Base-by-base conservation (phyloP, 2,888 invertebrate species). In the Eudemis profundana region DNA sequence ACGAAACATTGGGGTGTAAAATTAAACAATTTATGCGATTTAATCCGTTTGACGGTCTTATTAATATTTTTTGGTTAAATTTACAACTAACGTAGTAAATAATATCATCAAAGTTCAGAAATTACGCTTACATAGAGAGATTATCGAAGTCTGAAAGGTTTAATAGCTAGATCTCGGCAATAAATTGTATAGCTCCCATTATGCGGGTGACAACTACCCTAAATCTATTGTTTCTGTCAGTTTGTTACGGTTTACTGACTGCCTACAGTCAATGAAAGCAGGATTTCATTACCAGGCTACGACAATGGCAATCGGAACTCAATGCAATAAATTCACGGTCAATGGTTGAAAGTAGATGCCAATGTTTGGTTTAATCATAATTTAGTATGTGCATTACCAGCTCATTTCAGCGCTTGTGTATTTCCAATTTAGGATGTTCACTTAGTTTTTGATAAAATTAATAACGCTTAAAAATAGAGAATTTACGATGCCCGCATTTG, bases 301-400 rank as follows among this genome's bases (percentile, higher is more conserved):
- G 14, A 64, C 64, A 64, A 51, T 59, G 50, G 36, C 50, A 44
- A 50, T 50, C 57, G 64, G 64, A 64, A 64, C 57, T 64, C 14
- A 57, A 51, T 59, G 50, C 50, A 59, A 64, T 64, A 57, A 49
- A 62, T 50, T 57, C 47, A 38, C 29, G 29, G 42, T 33, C n/a
- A 51, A 36, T 23, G 40, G 40, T 15, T 63, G 29, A 50, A 21
- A 36, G 17, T 42, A 44, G 42, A 57, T 44, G 27, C 33, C 42
- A 23, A 59, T 54, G 12, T 49, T 53, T 29, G 29, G 54, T 44
- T 33, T 33, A 27, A 5, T 27, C 19, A 21, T 14, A 27, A 47
- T 54, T 27, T 47, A 49, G 40, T 10, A 15, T 14, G 7, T 4
- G 21, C 27, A 61, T 46, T 57, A n/a, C n/a, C n/a, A 29, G 54